Evolutionary conservation across 1,140 invertebrate species (phyloP).

Genomic region (Condylostylus longicornis): DNA sequence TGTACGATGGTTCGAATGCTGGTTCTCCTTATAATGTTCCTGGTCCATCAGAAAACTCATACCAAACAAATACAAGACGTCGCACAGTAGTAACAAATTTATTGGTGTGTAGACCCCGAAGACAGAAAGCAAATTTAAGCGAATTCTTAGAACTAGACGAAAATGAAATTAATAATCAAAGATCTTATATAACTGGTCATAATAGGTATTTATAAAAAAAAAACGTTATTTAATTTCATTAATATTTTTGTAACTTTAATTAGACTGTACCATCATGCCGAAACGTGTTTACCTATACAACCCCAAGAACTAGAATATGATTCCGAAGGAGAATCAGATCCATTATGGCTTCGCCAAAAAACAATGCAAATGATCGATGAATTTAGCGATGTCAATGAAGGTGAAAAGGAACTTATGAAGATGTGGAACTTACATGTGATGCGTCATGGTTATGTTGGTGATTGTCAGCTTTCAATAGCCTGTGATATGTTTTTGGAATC

Average conservation of each 20-base stretch:
- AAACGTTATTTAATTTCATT: background rate
- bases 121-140: slow-evolving; percentile 52
- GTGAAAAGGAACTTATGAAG: slow-evolving; percentile 97
- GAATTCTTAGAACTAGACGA: slow-evolving; percentile 75
- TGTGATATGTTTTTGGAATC: slow-evolving; percentile 82
- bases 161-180: slow-evolving; percentile 58
- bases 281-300: slow-evolving; percentile 81
- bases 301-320: slow-evolving; percentile 89
- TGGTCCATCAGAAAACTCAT: slow-evolving; percentile 43
- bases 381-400: slow-evolving; percentile 96
- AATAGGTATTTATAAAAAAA: slow-evolving; percentile 46
- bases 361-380: slow-evolving; percentile 97
- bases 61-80: slow-evolving; percentile 65
- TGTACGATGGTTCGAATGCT: slow-evolving; percentile 87
- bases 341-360: slow-evolving; percentile 84
- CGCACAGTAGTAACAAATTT: slow-evolving; percentile 77
- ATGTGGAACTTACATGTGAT: slow-evolving; percentile 97
- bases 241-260: slow-evolving; percentile 5
- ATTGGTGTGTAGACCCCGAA: slow-evolving; percentile 68
- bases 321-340: slow-evolving; percentile 88
- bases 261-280: slow-evolving; percentile 86
- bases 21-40: slow-evolving; percentile 87
- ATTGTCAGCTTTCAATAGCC: slow-evolving; percentile 83
- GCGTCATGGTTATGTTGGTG: slow-evolving; percentile 55
- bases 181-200: slow-evolving; percentile 77